Base-by-base conservation (phyloP, 2,113 vertebrate species). In the Poecile atricapillus region DNA sequence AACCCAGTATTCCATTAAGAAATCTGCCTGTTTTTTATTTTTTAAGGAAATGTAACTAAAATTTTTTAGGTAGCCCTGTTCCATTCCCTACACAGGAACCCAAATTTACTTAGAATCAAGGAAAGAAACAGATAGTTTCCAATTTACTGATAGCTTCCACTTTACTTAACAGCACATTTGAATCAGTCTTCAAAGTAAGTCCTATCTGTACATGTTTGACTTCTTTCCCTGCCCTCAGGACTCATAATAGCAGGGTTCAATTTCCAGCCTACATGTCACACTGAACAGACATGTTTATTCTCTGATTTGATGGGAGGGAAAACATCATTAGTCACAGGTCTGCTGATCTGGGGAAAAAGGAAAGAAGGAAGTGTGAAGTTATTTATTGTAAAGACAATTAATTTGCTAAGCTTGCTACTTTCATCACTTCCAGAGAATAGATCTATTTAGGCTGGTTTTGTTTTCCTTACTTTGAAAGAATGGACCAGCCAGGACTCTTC, bases 211-310 rank as follows among this genome's bases (percentile, higher is more conserved):
- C 43, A 46, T 8, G 0, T 81, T 92, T 87, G 83, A 63, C 80
- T 85, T 19, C 17, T 50, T 88, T 95, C 80, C 86, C 56, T 89
- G n/a, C 52, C 55, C 80, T 71, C 64, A 49, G 46, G 35, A 90
- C 33, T 80, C 49, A 59, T 35, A 94, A 71, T 37, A 79, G 49
- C 52, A 96, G 90, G 64, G 60, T 95, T 95, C 91, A 67, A 86
- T 92, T 96, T 95, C 86, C 62, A 95, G 70, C 35, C 43, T 85
- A 52, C 43, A 70, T 82, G 52, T 94, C 46, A 70, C 20, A 52
- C 31, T 80, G 68, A 81, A 89, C 19, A 11, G 49, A 52, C 24
- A 35, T 43, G 50, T 63, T 95, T 88, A 69, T 90, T 87, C 47
- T 81, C 39, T 4, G 4, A 14, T 90, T 93, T 89, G 93, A 92